Conservation (phyloP, 2,888 invertebrate species). For the Coenonympha arcania region DNA sequence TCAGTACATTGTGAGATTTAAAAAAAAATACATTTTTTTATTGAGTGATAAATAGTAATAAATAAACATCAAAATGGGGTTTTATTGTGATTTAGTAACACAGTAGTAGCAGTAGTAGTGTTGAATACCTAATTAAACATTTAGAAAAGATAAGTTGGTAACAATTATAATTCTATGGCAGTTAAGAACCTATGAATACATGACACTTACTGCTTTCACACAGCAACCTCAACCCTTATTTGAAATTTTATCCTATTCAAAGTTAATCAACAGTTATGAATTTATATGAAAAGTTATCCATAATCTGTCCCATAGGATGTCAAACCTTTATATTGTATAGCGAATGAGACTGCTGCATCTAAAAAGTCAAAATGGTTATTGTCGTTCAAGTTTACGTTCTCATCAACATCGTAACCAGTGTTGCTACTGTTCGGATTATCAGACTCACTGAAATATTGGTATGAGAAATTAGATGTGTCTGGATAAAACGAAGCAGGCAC, state of each 20-base stretch:
- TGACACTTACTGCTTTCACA: too few relatives aligned
- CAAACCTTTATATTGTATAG: slow-evolving; percentile 82
- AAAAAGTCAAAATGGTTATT: slow-evolving; percentile 74
- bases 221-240: too few relatives aligned
- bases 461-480: slow-evolving; percentile 39
- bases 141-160: too few relatives aligned
- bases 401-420: slow-evolving; percentile 36
- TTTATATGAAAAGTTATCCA: slow-evolving; percentile 42
- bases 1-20: too few relatives aligned
- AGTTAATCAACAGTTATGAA: background rate
- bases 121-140: too few relatives aligned
- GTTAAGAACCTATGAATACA: too few relatives aligned
- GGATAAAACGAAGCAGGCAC: slow-evolving; percentile 40
- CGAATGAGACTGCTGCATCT: slow-evolving; percentile 82
- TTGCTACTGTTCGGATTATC: slow-evolving; percentile 34
- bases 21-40: too few relatives aligned
- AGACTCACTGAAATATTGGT: slow-evolving; percentile 41
- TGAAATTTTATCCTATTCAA: background rate
- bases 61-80: too few relatives aligned
- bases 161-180: too few relatives aligned
- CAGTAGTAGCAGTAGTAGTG: too few relatives aligned
- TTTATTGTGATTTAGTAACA: too few relatives aligned
- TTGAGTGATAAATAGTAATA: too few relatives aligned
- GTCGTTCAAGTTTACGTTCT: slow-evolving; percentile 34
- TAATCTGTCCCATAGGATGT: slow-evolving; percentile 67